Percentiles rank a stretch among this genome's conserved stretches.
Evolutionary conservation across 2,888 invertebrate species (phyloP).

Genomic region (Eilema caniola): DNA sequence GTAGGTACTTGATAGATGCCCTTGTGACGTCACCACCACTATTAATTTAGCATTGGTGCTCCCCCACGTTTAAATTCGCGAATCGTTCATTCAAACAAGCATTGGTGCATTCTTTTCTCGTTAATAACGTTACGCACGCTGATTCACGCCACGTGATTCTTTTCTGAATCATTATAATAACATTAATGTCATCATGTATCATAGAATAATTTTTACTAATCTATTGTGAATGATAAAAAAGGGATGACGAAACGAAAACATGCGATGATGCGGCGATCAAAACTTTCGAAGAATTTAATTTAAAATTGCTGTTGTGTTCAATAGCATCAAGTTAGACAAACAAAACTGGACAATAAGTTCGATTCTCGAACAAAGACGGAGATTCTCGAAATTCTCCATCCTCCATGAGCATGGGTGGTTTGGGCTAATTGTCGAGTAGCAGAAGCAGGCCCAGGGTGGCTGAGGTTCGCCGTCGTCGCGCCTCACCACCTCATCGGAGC

Average conservation of each 20-base stretch:
- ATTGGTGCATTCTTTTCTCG: conserved; percentile 27
- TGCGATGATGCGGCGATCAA: background rate
- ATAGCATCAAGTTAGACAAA: background rate
- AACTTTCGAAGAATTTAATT: background rate
- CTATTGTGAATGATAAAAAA: conserved; percentile 12
- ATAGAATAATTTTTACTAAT: background rate
- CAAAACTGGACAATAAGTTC: background rate
- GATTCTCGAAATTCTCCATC: background rate
- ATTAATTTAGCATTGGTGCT: conserved; percentile 47
- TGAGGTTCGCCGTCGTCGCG: no score
- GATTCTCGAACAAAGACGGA: no score
- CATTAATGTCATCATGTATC: conserved; percentile 13
- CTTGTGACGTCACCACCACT: conserved; percentile 19
- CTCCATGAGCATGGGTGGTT: background rate
- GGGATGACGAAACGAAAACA: conserved; percentile 1
- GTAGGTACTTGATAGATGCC: background rate
- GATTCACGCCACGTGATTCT: conserved; percentile 25
- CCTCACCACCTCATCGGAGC: background rate
- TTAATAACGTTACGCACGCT: conserved; percentile 29
- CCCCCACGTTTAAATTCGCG: conserved; percentile 42
- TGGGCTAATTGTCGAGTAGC: background rate
- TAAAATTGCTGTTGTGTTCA: background rate
- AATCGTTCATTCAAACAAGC: conserved; percentile 33
- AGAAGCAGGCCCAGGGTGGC: background rate
- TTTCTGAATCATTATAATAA: conserved; percentile 18